Evolutionary conservation across 2,888 invertebrate species (phyloP), one percentile per base, ranked within the genome.

Genomic region (Rotaria sp.): DNA sequence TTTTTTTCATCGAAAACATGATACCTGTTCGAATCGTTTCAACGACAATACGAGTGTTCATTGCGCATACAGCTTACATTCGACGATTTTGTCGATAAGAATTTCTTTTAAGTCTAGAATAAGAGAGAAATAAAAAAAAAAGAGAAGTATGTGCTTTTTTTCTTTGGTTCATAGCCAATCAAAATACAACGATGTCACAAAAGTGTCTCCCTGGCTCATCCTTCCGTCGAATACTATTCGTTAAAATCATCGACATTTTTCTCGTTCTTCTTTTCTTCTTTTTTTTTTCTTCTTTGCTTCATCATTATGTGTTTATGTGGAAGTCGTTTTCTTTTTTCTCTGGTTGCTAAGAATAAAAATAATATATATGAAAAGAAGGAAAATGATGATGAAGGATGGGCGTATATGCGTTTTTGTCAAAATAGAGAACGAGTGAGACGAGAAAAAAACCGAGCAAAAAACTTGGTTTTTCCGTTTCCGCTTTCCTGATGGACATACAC

Each of bases 21-120:
- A 59, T 59, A 59, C 57, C 57, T 59, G 57, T 59, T 59, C 57
- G 57, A 74, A 74, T 74, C 24, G 74, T 74, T 74, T 74, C 74
- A 41, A 74, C 74, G 74, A 74, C 74, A 74, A 74, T 35, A 74
- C 74, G 74, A 8, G 35, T 74, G 74, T 74, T 74, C 74, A 74
- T 74, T 59, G 57, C 57, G 57, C 57, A 59, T 59, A 15, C 30
- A 59, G 57, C 57, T 59, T 13, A 59, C 57, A 59, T 59, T 59
- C 57, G 57, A 59, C 57, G 30, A 59, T 30, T 30, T 59, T 59
- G 57, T 59, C 57, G 57, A 59, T 59, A 30, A 59, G 57, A 59
- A 50, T 50, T 50, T 59, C 3, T 30, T 59, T 30, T 11, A 11
- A 30, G n/a, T 59, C 57, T 59, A 59, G 26, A 59, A 59, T 59